phyloP scores from a whole-genome alignment of 1,140 invertebrate species.

The Varroa destructor region DNA sequence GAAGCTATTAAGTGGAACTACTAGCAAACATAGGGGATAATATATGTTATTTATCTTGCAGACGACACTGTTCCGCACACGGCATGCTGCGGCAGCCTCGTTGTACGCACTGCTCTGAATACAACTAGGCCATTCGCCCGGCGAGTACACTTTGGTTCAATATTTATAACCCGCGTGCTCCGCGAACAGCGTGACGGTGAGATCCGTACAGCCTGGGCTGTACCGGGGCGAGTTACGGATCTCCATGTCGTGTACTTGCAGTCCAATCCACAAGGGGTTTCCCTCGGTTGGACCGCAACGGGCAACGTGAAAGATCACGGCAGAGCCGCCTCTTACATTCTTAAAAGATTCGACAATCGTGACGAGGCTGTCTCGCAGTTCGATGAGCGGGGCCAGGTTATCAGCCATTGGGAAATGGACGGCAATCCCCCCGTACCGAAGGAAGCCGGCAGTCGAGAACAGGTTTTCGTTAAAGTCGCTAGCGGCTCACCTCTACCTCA shows the following conservation, averaged over 20 bases:
- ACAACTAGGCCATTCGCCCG: not conserved
- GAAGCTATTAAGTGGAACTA: no score
- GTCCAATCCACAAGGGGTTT: constrained; percentile 11
- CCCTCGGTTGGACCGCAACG: constrained; percentile 24
- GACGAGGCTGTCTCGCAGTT: constrained; percentile 25
- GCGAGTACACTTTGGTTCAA: constrained; percentile 5
- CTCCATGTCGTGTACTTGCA: constrained; percentile 18
- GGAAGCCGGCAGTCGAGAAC: not conserved
- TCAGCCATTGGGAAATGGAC: constrained; percentile 25
- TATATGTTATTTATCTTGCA: not conserved
- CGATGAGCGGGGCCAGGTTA: constrained; percentile 3
- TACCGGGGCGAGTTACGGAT: not conserved
- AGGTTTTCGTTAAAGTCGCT: not conserved
- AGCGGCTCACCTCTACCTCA: not conserved
- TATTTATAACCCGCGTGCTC: not conserved
- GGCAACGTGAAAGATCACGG: constrained; percentile 23
- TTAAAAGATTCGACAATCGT: constrained; percentile 12
- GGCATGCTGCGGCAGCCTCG: constrained; percentile 16
- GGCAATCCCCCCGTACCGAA: constrained; percentile 18
- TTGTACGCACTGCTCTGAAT: constrained; percentile 16
- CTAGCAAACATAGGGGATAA: no score
- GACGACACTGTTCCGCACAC: constrained; percentile 25
- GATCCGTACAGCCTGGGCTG: constrained; percentile 9
- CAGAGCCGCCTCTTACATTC: constrained; percentile 13
- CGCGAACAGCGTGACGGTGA: constrained; percentile 11